Conservation (phyloP, 1,140 invertebrate genomes). For the Drosophila bipectinata region DNA sequence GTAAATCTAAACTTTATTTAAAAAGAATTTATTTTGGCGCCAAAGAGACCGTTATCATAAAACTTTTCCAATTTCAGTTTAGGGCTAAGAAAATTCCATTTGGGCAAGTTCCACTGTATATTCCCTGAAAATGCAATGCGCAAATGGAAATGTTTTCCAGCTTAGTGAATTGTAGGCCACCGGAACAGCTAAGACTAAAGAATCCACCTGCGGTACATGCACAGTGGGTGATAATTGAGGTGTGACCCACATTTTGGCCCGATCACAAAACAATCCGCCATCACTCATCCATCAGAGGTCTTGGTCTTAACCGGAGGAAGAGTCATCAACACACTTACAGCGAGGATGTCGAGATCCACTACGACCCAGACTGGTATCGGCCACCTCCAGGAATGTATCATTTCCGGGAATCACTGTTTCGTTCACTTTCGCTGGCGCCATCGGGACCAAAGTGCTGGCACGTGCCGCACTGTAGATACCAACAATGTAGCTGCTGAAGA, state of each 20-base stretch:
- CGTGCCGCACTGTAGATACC: slow-evolving; percentile 69
- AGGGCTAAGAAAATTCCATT: not conserved
- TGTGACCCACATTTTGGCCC: slow-evolving; percentile 69
- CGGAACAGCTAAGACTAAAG: slow-evolving; percentile 65
- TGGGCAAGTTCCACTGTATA: not conserved
- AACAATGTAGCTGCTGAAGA: slow-evolving; percentile 63
- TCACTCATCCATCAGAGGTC: slow-evolving; percentile 38
- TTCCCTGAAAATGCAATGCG: slow-evolving; percentile 21
- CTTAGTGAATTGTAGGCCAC: slow-evolving; percentile 26
- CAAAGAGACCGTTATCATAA: not conserved
- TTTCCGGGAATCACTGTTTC: slow-evolving; percentile 6
- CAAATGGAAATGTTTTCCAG: slow-evolving; percentile 32
- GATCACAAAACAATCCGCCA: slow-evolving; percentile 54
- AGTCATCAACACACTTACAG: slow-evolving; percentile 54
- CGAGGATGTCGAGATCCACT: slow-evolving; percentile 68
- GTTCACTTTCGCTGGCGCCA: not conserved
- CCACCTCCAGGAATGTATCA: slow-evolving; percentile 10
- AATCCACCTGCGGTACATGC: slow-evolving; percentile 61
- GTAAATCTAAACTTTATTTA: not conserved
- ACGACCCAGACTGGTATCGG: slow-evolving; percentile 20
- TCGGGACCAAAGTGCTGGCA: slow-evolving; percentile 17
- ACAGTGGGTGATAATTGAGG: slow-evolving; percentile 76
- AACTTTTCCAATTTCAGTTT: not conserved
- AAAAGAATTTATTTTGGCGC: not conserved
- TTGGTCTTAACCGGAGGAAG: not conserved